Evolutionary conservation across 2,797 vertebrate species (phyloP).

Genomic region (Denticeps clupeoides): DNA sequence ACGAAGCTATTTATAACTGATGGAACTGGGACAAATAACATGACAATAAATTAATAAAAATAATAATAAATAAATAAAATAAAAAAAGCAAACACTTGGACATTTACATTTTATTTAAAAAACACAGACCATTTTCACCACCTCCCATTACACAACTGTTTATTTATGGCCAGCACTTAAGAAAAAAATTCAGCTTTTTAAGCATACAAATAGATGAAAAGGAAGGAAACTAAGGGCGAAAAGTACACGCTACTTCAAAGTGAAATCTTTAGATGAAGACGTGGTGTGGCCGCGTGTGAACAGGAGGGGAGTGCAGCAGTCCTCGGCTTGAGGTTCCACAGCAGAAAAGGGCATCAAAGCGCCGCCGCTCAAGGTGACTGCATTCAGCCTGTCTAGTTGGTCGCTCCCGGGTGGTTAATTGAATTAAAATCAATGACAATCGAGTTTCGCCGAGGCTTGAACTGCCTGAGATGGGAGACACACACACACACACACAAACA

Average conservation of each 20-base stretch:
- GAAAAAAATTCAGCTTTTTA: background rate
- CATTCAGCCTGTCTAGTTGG: conserved; percentile 37
- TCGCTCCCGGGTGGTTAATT: conserved; percentile 61
- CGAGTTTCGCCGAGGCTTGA: conserved; percentile 70
- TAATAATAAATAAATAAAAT: too few relatives aligned
- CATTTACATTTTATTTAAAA: too few relatives aligned
- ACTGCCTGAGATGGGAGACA: too few relatives aligned
- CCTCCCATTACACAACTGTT: conserved; percentile 1
- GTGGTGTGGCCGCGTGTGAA: background rate
- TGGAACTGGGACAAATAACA: too few relatives aligned
- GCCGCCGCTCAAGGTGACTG: conserved; percentile 3
- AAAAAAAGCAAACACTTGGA: too few relatives aligned
- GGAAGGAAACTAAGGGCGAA: too few relatives aligned
- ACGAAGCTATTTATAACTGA: too few relatives aligned
- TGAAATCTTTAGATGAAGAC: too few relatives aligned
- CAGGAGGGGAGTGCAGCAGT: background rate
- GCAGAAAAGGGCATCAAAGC: background rate
- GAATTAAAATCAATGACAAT: conserved; percentile 90
- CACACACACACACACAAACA: conserved; percentile 34
- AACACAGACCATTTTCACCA: background rate
- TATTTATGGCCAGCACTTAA: background rate
- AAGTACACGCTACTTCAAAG: too few relatives aligned
- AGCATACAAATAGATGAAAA: too few relatives aligned
- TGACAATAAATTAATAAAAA: too few relatives aligned
- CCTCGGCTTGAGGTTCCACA: background rate